Evolutionary conservation across 2,113 vertebrate genomes (phyloP).

Genomic region (Cyprinus carpio): DNA sequence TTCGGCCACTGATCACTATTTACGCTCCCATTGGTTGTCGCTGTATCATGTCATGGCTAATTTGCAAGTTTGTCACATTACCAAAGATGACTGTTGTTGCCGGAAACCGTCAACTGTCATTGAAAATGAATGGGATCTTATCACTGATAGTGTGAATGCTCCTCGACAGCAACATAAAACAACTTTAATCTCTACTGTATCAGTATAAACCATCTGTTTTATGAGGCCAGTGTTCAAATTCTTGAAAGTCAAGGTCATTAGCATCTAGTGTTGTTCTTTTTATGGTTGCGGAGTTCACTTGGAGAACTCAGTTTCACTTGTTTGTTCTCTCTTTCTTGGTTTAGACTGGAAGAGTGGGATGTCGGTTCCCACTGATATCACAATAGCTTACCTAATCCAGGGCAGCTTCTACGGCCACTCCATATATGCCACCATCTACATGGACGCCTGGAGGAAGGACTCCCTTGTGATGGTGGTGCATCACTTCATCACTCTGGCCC

Average conservation of each 20-base stretch:
- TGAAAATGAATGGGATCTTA: neutral
- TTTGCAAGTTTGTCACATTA: neutral
- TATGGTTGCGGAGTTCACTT: neutral
- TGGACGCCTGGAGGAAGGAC: constrained; percentile 97
- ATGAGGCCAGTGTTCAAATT: constrained; percentile 3
- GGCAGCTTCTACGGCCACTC: constrained; percentile 94
- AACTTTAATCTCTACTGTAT: constrained; percentile 11
- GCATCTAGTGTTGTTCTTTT: neutral
- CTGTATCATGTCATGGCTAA: neutral
- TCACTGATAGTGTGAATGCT: neutral
- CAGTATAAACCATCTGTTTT: constrained; percentile 5
- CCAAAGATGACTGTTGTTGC: neutral
- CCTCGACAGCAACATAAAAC: neutral
- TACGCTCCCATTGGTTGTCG: neutral
- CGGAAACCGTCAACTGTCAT: neutral
- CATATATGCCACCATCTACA: constrained; percentile 90
- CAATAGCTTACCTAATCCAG: constrained; percentile 87
- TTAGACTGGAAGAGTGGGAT: constrained; percentile 86
- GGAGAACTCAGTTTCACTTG: neutral
- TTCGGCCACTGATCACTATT: neutral
- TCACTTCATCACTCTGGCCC: constrained; percentile 87
- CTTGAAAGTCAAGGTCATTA: constrained; percentile 3
- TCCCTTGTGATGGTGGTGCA: constrained; percentile 92
- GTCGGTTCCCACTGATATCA: constrained; percentile 87
- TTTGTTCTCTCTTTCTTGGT: constrained; percentile 3